Conservation (phyloP, 2,113 vertebrate genomes). For the Eulemur macaco region DNA sequence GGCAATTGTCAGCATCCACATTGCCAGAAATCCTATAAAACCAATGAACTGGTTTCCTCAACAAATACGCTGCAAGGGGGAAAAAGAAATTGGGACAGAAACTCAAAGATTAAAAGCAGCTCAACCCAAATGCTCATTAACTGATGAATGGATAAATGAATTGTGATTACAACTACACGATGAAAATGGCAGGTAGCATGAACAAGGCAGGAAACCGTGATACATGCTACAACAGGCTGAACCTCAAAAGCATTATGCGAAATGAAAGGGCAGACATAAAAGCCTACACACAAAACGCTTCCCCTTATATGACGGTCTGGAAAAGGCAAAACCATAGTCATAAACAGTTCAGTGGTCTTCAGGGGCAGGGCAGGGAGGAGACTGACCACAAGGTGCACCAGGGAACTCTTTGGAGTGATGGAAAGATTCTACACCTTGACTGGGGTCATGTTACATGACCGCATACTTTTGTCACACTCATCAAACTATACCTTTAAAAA, state of each 20-base stretch:
- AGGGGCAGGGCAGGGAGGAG: accelerated
- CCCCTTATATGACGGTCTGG: neutral
- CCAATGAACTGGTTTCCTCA: neutral
- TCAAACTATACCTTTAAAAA: neutral
- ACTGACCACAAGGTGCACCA: neutral
- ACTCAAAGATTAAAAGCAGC: neutral
- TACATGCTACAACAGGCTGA: accelerated
- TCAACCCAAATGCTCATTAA: neutral
- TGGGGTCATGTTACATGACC: neutral
- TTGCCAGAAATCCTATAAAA: neutral
- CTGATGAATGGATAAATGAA: neutral
- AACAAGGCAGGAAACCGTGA: too few relatives aligned
- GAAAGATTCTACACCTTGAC: neutral
- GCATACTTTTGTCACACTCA: neutral
- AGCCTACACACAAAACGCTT: neutral
- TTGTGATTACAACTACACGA: accelerated
- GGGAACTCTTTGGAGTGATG: neutral
- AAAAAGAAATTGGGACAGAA: neutral
- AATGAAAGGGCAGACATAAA: neutral
- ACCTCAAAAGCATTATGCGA: neutral
- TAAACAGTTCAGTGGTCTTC: neutral
- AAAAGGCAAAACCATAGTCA: neutral
- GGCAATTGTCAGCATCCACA: neutral
- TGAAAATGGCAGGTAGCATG: accelerated
- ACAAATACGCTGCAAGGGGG: neutral